These are phyloP conservation scores for Nyctalus aviator DNA, from an alignment of 2,797 vertebrate genomes.

Conservation along the genomic window DNA sequence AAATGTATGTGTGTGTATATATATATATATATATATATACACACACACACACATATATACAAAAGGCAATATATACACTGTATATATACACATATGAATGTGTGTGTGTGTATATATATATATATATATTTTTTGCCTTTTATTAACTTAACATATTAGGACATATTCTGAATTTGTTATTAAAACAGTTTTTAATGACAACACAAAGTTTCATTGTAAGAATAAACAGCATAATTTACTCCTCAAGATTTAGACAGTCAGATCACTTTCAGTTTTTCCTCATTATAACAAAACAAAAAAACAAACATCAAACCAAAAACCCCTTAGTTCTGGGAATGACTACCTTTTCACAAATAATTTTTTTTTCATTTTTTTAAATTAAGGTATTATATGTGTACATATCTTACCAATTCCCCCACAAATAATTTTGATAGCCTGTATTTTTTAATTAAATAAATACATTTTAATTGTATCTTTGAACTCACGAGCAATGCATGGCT, in stretches of 20 bases:
- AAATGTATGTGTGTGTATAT: not conserved
- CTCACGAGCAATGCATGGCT: not conserved
- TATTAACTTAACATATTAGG: not conserved
- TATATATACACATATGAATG: no score
- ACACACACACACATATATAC: no score
- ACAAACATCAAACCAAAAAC: not conserved
- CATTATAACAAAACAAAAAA: not conserved
- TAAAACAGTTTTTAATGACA: conserved; percentile 24
- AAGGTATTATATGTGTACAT: no score
- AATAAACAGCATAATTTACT: not conserved
- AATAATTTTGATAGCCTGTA: not conserved
- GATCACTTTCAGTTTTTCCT: conserved; percentile 16
- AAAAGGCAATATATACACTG: no score
- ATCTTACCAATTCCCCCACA: not conserved
- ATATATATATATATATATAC: no score
- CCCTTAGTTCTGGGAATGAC: not conserved
- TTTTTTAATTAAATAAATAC: not conserved
- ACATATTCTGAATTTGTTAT: not conserved
- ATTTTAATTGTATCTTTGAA: conserved; percentile 25
- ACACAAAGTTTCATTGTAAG: not conserved
- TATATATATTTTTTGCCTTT: not conserved
- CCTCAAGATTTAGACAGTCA: not conserved
- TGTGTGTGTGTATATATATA: fast-evolving
- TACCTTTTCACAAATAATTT: not conserved
- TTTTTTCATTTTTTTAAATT: not conserved